Base-by-base conservation (phyloP, 2,797 vertebrate species). In the Pelobates cultripes region DNA sequence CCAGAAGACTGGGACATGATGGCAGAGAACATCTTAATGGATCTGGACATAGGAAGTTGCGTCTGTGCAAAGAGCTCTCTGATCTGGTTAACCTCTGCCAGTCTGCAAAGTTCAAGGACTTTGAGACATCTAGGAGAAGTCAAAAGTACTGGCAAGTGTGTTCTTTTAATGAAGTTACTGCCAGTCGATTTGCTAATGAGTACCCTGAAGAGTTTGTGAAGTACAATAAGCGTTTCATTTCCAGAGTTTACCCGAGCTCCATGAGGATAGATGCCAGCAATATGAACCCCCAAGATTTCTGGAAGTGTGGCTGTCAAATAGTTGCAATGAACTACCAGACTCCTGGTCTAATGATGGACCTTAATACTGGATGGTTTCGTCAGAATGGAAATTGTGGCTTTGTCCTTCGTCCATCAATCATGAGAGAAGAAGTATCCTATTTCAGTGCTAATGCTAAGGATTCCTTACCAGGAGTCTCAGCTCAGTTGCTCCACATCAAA, bases 281-380 rank as follows among this genome's bases (percentile, higher is more conserved):
- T 89, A 96, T 97, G 95, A 97, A 98, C 88, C 97, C 96, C 2
- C 97, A 98, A 91, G 97, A 97, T 85, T 98, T 97, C 89, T 97
- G 97, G 97, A 98, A 98, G 84, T 97, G 96, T 0, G 97, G 97
- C 84, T 97, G 96, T 87, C 96, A 98, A 86, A 97, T 98, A 86
- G 97, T 98, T 82, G 96, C 96, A 73, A 97, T 98, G 96, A 98
- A 97, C 90, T 97, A 96, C 87, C 96, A 97, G 87, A 97, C 96
- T 0, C 97, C 96, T 0, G 97, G 97, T 13, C 88, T 97, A 76
- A 98, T 98, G 97, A 97, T 97, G 96, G 97, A 98, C 89, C 94
- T 98, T 60, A 97, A 97, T 0, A 88, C 94, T 0, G 96, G 96
- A 74, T 97, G 96, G 96, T 97, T 97, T 89, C 90, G 92, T 80